These are phyloP conservation scores for Mylabris sibirica DNA, from an alignment of 2,888 invertebrate genomes.

Conservation along the genomic window DNA sequence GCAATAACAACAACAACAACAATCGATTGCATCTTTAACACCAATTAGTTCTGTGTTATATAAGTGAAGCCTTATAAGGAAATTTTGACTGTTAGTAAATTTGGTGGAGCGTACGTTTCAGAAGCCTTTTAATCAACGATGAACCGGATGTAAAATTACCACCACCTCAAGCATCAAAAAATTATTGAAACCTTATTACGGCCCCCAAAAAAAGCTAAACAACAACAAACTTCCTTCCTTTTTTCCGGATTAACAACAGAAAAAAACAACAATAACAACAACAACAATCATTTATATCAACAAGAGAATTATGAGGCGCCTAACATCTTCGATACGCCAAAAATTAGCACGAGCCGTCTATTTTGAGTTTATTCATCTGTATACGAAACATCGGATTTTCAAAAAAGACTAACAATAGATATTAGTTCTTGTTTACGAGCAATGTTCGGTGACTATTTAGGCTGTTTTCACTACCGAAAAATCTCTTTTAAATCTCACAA, in stretches of 20 bases:
- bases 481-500: constrained; percentile 8
- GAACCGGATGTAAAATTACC: constrained; percentile 29
- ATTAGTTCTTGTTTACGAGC: constrained; percentile 52
- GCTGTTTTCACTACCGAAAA: neutral
- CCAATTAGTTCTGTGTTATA: neutral
- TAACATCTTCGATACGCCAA: neutral
- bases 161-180: constrained; percentile 24
- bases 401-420: constrained; percentile 30
- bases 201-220: neutral
- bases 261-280: neutral
- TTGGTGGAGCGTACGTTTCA: constrained; percentile 28
- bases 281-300: neutral
- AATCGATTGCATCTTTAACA: constrained; percentile 1
- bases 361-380: constrained; percentile 33
- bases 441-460: constrained; percentile 48
- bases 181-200: constrained; percentile 26
- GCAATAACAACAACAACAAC: too few relatives aligned
- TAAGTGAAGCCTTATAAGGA: constrained; percentile 26
- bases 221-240: constrained; percentile 3
- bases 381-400: constrained; percentile 28
- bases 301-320: constrained; percentile 9
- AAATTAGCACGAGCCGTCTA: constrained; percentile 36
- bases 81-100: constrained; percentile 26
- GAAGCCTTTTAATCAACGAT: constrained; percentile 28
- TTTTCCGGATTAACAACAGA: neutral